Conservation (phyloP, 2,113 vertebrate genomes). For the Sander vitreus region DNA sequence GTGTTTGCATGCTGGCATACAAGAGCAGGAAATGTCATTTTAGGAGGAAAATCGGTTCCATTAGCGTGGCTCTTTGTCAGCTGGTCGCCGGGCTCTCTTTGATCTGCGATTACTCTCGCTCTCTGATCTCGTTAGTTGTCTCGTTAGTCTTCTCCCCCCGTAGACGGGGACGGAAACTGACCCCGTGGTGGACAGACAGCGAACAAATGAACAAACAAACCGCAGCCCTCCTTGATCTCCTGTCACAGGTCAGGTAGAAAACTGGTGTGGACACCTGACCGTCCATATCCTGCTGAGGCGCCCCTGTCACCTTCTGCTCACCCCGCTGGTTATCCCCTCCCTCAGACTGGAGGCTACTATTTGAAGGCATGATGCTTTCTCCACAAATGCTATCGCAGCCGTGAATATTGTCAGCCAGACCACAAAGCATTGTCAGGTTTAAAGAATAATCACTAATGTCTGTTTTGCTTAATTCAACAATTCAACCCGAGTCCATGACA, state of each 20-base stretch:
- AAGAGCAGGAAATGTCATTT: slow-evolving; percentile 55
- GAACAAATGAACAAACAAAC: slow-evolving; percentile 72
- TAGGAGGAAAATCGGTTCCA: slow-evolving; percentile 71
- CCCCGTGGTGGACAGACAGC: slow-evolving; percentile 59
- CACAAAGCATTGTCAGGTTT: background rate
- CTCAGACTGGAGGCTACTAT: slow-evolving; percentile 39
- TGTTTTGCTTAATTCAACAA: background rate
- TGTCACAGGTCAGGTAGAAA: slow-evolving; percentile 82
- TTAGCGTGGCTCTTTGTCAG: slow-evolving; percentile 69
- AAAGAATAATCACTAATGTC: background rate
- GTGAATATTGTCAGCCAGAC: slow-evolving; percentile 1
- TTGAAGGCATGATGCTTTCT: slow-evolving; percentile 35
- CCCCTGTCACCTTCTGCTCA: slow-evolving; percentile 50
- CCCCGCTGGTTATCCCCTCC: slow-evolving; percentile 4
- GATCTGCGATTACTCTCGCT: slow-evolving; percentile 65
- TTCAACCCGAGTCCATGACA: background rate
- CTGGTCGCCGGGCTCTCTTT: slow-evolving; percentile 67
- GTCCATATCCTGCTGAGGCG: slow-evolving; percentile 60
- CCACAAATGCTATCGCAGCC: background rate
- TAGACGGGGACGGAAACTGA: slow-evolving; percentile 71
- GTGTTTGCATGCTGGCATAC: slow-evolving; percentile 50
- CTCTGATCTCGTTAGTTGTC: slow-evolving; percentile 74
- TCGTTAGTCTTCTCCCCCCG: slow-evolving; percentile 63
- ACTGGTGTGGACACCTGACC: slow-evolving; percentile 57
- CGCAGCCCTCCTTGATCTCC: slow-evolving; percentile 43